Base-by-base conservation (phyloP, 2,797 vertebrate genomes). In the Triplophysa bombifrons region DNA sequence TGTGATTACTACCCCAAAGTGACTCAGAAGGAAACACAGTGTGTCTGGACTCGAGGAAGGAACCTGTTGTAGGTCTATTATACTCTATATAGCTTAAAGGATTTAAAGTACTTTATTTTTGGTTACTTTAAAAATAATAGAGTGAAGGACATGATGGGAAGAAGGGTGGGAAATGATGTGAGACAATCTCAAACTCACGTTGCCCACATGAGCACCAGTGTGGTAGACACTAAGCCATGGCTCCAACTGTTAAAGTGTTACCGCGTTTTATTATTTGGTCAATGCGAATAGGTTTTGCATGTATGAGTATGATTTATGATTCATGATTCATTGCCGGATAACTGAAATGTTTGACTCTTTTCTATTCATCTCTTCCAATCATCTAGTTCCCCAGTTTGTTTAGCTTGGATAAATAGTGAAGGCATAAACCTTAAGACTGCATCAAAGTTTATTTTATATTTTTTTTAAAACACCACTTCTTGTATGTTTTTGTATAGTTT, bases 21-120 rank as follows among this genome's bases (percentile, higher is more conserved):
- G 63, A 70, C 58, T 72, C 68, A 46, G 13, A 65, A 78, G 68
- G 30, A 71, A 27, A 17, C 48, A 12, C 48, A 12, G 12, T 22
- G 13, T 4, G 67, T 14, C n/a, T 77, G 9, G 12, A 3, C 14
- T 77, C 41, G 34, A 61, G 75, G 75, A 70, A 38, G 66, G 13
- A 58, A 12, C 27, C 68, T 65, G 55, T 64, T 64, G 11, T 55
- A 19, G 3, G 9, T 17, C 30, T 71, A 38, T 71, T 41, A 48
- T 5, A 68, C 16, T 46, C 16, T 44, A 48, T 76, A 34, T 20
- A 58, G 22, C 55, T 14, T 44, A 10, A 76, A n/a, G 17, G 30
- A 44, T 56, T 12, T 50, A 9, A 1, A n/a, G 12, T 41, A 51
- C 22, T 68, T 12, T 48, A 22, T 20, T 68, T 44, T 71, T 51